Evolutionary conservation across 2,113 vertebrate genomes (phyloP).

Genomic region (Takifugu bimaculatus): DNA sequence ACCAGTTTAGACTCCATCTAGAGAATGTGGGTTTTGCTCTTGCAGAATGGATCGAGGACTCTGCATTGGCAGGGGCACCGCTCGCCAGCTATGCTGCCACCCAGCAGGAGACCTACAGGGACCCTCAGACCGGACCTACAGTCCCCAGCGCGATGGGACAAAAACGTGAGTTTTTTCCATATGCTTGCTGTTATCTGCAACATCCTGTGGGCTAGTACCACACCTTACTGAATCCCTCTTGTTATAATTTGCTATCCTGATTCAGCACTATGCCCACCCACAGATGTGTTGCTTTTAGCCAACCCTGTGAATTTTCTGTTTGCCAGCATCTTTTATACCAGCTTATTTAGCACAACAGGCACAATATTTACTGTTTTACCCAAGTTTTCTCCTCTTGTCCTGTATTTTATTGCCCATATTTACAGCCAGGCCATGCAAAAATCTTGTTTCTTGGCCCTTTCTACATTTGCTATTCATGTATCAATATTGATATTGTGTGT

Average conservation of each 20-base stretch:
- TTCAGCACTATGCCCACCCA: conserved; percentile 35
- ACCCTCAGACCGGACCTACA: conserved; percentile 72
- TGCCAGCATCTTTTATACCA: conserved; percentile 46
- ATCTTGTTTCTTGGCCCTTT: conserved; percentile 9
- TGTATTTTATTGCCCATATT: conserved; percentile 36
- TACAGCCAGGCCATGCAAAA: conserved; percentile 4
- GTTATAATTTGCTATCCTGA: conserved; percentile 31
- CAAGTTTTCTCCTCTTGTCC: conserved; percentile 20
- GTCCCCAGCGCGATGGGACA: conserved; percentile 70
- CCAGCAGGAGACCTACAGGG: conserved; percentile 88
- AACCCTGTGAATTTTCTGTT: conserved; percentile 31
- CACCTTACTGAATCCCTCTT: conserved; percentile 8
- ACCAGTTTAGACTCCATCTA: conserved; percentile 38
- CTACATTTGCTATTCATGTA: conserved; percentile 14
- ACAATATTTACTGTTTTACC: conserved; percentile 53
- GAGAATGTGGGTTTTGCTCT: conserved; percentile 66
- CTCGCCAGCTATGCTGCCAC: conserved; percentile 82
- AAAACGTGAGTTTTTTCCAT: conserved; percentile 68
- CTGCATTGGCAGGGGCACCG: conserved; percentile 81
- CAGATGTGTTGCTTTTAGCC: conserved; percentile 34
- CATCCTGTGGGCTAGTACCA: too few relatives aligned
- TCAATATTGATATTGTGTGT: too few relatives aligned
- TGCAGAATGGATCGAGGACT: conserved; percentile 95
- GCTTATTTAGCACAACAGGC: conserved; percentile 54
- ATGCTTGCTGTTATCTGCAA: too few relatives aligned